Conservation (phyloP, 2,113 vertebrate species). For the Entelurus aequoreus region DNA sequence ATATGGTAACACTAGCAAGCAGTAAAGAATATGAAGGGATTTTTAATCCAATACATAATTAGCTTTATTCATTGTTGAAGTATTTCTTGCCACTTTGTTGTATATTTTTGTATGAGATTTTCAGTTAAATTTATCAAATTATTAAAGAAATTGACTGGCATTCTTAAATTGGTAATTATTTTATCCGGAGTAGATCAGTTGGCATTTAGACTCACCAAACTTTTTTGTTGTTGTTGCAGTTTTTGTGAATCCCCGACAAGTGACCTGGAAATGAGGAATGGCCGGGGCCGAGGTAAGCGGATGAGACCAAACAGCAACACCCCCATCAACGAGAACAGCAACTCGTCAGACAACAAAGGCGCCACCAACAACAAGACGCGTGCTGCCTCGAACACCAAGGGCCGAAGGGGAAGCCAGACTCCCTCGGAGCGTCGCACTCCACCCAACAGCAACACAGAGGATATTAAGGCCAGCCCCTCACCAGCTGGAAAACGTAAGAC, state of each 20-base stretch:
- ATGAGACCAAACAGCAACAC: slow-evolving; percentile 94
- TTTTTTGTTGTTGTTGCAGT: slow-evolving; percentile 58
- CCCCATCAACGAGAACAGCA: slow-evolving; percentile 81
- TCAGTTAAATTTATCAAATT: no score
- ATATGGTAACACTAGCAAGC: no score
- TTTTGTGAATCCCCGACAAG: slow-evolving; percentile 99
- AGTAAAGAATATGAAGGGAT: no score
- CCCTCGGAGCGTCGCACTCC: slow-evolving; percentile 90
- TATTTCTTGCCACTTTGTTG: no score
- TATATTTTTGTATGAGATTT: no score
- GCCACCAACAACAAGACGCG: slow-evolving; percentile 89
- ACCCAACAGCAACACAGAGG: slow-evolving; percentile 79
- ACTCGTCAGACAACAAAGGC: slow-evolving; percentile 88
- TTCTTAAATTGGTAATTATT: neutral
- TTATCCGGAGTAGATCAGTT: neutral
- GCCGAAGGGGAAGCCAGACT: slow-evolving; percentile 92
- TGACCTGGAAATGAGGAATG: slow-evolving; percentile 95
- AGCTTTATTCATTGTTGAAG: no score
- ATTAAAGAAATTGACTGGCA: neutral
- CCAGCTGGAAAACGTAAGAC: slow-evolving; percentile 89
- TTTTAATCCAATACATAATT: no score
- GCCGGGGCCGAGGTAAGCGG: slow-evolving; percentile 91
- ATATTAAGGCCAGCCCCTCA: slow-evolving; percentile 94
- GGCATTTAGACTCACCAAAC: neutral
- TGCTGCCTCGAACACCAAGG: slow-evolving; percentile 90